Evolutionary conservation across 2,888 invertebrate species (phyloP), one percentile per base, ranked within the genome.

Genomic region (Camptogramma bilineatum): DNA sequence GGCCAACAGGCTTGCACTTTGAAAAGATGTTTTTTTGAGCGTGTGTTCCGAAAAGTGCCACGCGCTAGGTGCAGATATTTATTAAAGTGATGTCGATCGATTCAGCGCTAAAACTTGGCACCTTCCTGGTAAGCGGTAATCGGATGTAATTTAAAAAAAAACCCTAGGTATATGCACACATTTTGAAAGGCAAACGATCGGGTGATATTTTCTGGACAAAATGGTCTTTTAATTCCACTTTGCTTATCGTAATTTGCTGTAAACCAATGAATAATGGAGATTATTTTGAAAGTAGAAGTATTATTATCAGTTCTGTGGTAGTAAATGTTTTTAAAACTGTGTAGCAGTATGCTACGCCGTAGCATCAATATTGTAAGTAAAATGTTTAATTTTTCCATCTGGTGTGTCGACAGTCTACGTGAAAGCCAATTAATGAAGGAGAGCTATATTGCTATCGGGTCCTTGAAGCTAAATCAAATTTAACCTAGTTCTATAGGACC

Each of bases 1-100:
- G 16, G 74, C 81, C 80, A 80, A 72, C 50, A 57, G 62, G 51
- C 59, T 57, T 52, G 48, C 52, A 47, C 34, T 51, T 50, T 50
- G 13, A 47, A 48, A 52, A 59, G 19, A 31, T 1, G 18, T 46
- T 42, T 24, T 18, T 55, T 16, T 17, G 16, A 7, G 44, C 44
- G 44, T 44, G 17, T 16, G 44, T 44, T 17, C 16, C 16, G n/a
- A 44, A 44, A 42, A 44, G 47, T 24, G 44, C 10, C 16, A 21
- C 42, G 42, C 21, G 39, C 13, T 47, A n/a, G n/a, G 19, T 42
- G 21, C 34, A 13, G 34, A 39, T 13, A 39, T 39, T 39, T 39
- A 39, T 39, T 34, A 13, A 39, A 13, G 34, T 39, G 34, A 39
- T 39, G 28, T 13, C 34, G 3, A 39, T 39, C 34, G 34, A 39